These are phyloP conservation scores for Craniophora ligustri DNA, from an alignment of 2,888 invertebrate genomes.

Conservation along the genomic window DNA sequence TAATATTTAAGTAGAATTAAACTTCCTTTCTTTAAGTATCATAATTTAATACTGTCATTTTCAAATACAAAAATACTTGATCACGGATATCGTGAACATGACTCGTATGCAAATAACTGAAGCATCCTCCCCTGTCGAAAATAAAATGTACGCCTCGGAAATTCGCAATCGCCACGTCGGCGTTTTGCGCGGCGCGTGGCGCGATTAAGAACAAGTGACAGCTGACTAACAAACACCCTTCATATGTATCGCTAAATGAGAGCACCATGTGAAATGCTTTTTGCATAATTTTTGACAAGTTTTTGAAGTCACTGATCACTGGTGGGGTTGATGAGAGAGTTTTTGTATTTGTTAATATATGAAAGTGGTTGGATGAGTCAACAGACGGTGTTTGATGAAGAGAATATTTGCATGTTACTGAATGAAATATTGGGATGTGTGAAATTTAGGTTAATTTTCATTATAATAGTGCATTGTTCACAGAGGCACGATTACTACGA, in stretches of 20 bases:
- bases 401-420: no score
- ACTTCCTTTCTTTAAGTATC: constrained; percentile 17
- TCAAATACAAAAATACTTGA: constrained; percentile 27
- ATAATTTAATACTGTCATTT: constrained; percentile 30
- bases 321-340: not conserved
- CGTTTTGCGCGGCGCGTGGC: constrained; percentile 65
- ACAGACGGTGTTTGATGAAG: not conserved
- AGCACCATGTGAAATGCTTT: constrained; percentile 28
- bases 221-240: constrained; percentile 60
- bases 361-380: not conserved
- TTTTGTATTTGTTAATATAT: not conserved
- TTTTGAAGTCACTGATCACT: constrained; percentile 2
- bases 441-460: no score
- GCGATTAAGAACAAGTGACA: constrained; percentile 58
- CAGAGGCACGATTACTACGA: no score
- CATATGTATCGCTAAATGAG: constrained; percentile 44
- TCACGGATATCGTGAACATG: constrained; percentile 18
- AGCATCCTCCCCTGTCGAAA: constrained; percentile 62
- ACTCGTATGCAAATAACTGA: constrained; percentile 54
- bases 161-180: constrained; percentile 72
- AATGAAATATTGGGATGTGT: no score
- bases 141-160: constrained; percentile 61
- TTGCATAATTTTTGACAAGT: constrained; percentile 21
- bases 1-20: not conserved
- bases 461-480: no score